Base-by-base conservation (phyloP, 92 coral and sea anemone genomes). In the Diadumene lineata region DNA sequence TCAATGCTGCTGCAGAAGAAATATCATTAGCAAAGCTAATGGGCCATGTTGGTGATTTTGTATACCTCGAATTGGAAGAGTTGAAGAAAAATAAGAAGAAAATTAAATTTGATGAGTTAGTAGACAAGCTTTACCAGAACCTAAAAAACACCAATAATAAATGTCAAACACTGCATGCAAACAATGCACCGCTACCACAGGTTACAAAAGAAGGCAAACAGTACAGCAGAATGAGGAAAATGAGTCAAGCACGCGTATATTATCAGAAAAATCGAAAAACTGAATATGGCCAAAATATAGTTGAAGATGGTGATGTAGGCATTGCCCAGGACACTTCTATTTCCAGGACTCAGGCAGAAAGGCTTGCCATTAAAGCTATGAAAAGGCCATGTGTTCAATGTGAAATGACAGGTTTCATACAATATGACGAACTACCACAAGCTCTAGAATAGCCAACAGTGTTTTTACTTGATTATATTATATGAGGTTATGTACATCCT, bases 11-110 rank as follows among this genome's bases (percentile, higher is more conserved):
- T 23, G 68, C 72, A 30, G 97, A 94, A 50, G 98, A 94, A 72
- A 96, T 94, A 7, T 80, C 97, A 25, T 69, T 88, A 46, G 97
- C 92, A 72, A 89, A 86, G 31, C 78, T 94, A 19, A 92, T 94
- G 97, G 98, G 98, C 10, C 75, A 72, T 19, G 91, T 81, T 11
- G 74, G 78, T 1, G 98, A 94, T 57, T 84, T 63, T 44, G 19
- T 94, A 15, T 7, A 69, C 11, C 68, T 94, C 53, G 86, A 75
- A 21, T 50, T 88, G 21, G 69, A n/a, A 22, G 81, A 81, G 55
- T 9, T 43, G 27, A 60, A 68, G 38, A 55, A 55, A 46, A 73
- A 76, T n/a, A 53, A 77, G 44, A 72, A 55, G 76, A 56, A 10
- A 1, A 21, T 60, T 2, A 62, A 51, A 31, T 86, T 94, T 2